Conservation (phyloP, 2,888 invertebrate genomes). For the Aleiodes leptofemur region DNA sequence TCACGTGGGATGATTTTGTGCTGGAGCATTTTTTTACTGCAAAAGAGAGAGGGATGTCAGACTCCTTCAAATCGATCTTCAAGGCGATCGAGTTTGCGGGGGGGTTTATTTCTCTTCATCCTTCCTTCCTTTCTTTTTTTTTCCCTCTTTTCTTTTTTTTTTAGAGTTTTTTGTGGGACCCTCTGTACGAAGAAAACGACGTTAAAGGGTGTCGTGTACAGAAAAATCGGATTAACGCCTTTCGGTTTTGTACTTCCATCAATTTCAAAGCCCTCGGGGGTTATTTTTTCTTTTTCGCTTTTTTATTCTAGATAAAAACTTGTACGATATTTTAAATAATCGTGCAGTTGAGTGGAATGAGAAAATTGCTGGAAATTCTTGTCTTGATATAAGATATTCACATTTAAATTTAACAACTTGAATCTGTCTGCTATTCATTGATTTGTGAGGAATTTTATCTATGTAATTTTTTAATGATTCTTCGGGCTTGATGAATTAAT, state of each 20-base stretch:
- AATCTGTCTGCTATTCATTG: no score
- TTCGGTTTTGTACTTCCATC: conserved; percentile 39
- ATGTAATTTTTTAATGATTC: neutral
- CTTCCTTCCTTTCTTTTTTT: neutral
- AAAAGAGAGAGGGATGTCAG: no score
- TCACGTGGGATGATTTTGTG: conserved; percentile 22
- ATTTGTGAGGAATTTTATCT: no score
- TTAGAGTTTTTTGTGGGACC: conserved; percentile 1
- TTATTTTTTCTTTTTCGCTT: neutral
- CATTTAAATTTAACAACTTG: neutral
- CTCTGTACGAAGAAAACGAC: conserved; percentile 34
- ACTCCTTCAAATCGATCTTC: conserved; percentile 23
- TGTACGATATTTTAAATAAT: conserved; percentile 14
- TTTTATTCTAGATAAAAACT: neutral
- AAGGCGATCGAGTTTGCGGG: conserved; percentile 2
- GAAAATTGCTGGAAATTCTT: neutral
- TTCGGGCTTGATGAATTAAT: neutral
- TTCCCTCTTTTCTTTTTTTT: neutral
- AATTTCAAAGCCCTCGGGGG: conserved; percentile 19
- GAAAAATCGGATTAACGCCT: conserved; percentile 45
- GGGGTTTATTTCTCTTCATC: neutral
- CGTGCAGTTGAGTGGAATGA: neutral
- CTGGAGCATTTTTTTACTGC: neutral
- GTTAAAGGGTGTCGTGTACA: conserved; percentile 45
- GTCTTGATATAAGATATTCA: neutral